Conservation (phyloP, 1,140 invertebrate species). For the Drosophila sproati region DNA sequence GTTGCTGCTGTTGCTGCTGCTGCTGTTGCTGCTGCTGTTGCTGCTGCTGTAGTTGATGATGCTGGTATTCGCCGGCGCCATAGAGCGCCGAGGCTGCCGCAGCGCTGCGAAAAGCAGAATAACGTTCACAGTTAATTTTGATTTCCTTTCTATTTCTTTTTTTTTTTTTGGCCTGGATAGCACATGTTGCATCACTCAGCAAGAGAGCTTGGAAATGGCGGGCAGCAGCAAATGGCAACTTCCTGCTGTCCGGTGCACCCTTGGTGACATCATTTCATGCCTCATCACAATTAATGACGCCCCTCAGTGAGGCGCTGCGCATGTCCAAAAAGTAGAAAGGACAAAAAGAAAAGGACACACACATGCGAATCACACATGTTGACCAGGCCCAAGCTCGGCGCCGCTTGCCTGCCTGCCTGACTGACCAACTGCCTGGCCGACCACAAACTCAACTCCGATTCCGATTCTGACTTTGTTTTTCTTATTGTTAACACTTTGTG, state of each 20-base stretch:
- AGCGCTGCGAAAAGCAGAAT: constrained; percentile 44
- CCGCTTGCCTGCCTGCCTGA: constrained; percentile 32
- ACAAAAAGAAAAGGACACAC: constrained; percentile 14
- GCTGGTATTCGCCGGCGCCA: constrained; percentile 69
- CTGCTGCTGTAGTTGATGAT: constrained; percentile 50
- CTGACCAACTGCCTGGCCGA: constrained; percentile 29
- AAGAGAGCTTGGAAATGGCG: constrained; percentile 20
- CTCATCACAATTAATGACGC: constrained; percentile 78
- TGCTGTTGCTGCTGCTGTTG: constrained; percentile 55
- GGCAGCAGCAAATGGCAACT: constrained; percentile 35
- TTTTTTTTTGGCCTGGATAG: constrained; percentile 41
- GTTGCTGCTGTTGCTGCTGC: constrained; percentile 24
- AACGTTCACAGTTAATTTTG: constrained; percentile 27
- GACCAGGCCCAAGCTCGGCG: constrained; percentile 44
- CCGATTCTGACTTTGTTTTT: constrained; percentile 61
- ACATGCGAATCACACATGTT: constrained; percentile 81
- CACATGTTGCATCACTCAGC: constrained; percentile 74
- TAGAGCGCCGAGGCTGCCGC: constrained; percentile 63
- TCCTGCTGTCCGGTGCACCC: constrained; percentile 66
- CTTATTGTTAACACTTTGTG: constrained; percentile 79
- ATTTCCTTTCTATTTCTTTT: not conserved
- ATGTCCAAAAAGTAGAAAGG: not conserved
- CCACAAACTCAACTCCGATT: not conserved
- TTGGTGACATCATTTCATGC: constrained; percentile 84
- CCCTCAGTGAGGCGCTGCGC: constrained; percentile 38